Percentiles rank a stretch among this genome's conserved stretches.
Evolutionary conservation across 2,888 invertebrate species (phyloP).

Genomic region (Apamea anceps): DNA sequence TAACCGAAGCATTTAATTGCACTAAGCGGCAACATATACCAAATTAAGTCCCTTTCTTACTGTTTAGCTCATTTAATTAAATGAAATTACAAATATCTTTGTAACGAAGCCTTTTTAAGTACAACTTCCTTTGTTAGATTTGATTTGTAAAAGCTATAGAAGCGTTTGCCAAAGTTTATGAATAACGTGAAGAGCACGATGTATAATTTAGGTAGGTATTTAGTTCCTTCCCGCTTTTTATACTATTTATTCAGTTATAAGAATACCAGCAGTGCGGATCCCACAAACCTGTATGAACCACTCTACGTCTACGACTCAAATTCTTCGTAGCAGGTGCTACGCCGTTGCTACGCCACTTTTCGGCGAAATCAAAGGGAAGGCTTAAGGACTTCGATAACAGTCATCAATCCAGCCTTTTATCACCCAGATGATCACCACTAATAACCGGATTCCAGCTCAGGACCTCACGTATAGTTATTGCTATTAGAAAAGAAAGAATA

Average conservation of each 20-base stretch:
- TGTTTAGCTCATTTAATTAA: too few relatives aligned
- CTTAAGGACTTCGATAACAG: neutral
- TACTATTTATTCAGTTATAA: neutral
- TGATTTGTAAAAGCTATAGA: too few relatives aligned
- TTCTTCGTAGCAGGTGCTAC: constrained; percentile 34
- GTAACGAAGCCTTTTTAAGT: too few relatives aligned
- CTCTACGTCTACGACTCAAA: neutral
- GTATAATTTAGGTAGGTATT: too few relatives aligned
- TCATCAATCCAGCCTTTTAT: neutral
- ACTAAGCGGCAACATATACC: too few relatives aligned
- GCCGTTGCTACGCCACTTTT: constrained; percentile 17
- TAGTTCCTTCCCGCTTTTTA: neutral
- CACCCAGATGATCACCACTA: neutral
- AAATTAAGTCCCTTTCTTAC: too few relatives aligned
- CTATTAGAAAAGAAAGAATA: neutral
- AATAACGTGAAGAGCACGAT: too few relatives aligned
- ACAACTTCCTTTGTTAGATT: too few relatives aligned
- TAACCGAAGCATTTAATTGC: too few relatives aligned
- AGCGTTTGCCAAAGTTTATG: too few relatives aligned
- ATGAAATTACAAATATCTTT: too few relatives aligned
- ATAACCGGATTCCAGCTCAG: neutral
- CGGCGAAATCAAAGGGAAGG: neutral
- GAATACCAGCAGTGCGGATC: neutral
- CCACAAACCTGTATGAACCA: neutral
- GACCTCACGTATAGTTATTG: neutral